Conservation (phyloP, 2,888 invertebrate species). For the Orthosia gothica region DNA sequence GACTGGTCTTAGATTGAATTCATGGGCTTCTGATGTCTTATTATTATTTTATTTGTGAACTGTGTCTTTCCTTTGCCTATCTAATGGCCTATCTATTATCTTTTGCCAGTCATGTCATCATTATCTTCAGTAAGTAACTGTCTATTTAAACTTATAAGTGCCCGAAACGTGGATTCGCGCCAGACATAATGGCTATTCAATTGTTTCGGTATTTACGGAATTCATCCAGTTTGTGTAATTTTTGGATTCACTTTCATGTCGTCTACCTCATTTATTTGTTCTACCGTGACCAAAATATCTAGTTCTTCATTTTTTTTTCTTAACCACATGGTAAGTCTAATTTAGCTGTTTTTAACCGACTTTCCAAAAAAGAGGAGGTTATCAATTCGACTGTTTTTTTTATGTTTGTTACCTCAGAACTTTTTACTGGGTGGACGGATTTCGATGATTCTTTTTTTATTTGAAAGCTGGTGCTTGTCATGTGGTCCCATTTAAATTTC, state of each 20-base stretch:
- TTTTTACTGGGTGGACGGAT: too few species aligned
- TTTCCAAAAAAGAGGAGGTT: too few species aligned
- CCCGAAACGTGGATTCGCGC: too few species aligned
- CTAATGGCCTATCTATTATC: conserved; percentile 5
- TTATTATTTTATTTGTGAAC: conserved; percentile 21
- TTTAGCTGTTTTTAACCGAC: too few species aligned
- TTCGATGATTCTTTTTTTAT: too few species aligned
- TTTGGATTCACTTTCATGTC: neutral
- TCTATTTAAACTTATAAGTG: neutral
- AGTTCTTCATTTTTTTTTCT: neutral
- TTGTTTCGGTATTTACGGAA: too few species aligned
- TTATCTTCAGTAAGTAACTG: neutral
- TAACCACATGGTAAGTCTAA: neutral
- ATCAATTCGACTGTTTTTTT: too few species aligned
- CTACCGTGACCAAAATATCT: too few species aligned
- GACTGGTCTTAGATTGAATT: conserved; percentile 17
- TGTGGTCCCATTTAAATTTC: too few species aligned
- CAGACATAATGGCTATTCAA: too few species aligned
- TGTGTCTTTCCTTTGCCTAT: conserved; percentile 10
- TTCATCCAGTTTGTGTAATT: neutral
- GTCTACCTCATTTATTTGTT: neutral
- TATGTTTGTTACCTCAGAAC: too few species aligned
- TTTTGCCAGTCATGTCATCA: neutral
- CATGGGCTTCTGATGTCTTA: conserved; percentile 12
- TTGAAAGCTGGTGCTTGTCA: too few species aligned